These are phyloP conservation scores for Crypturellus tataupa DNA, from an alignment of 2,797 vertebrate genomes.

Conservation along the genomic window DNA sequence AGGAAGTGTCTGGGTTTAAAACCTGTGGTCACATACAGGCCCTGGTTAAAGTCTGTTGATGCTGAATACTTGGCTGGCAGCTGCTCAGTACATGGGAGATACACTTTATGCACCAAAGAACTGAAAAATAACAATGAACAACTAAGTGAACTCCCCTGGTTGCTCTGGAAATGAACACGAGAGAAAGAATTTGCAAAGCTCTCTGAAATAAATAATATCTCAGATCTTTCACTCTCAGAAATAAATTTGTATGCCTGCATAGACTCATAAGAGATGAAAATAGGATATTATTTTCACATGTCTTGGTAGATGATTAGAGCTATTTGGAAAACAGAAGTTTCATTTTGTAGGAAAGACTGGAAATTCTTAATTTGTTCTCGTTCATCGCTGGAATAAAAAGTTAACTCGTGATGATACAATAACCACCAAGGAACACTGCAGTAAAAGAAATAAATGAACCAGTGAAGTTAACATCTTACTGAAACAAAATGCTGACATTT, in stretches of 20 bases:
- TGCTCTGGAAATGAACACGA: not conserved
- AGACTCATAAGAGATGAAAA: not conserved
- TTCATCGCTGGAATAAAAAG: not conserved
- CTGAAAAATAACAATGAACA: not conserved
- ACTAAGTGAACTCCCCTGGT: not conserved
- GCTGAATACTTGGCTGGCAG: not conserved
- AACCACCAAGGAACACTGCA: not conserved
- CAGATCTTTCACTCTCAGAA: not conserved
- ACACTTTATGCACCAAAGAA: not conserved
- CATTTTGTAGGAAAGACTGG: not conserved
- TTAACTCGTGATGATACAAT: not conserved
- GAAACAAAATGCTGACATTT: not conserved
- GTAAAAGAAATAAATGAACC: not conserved
- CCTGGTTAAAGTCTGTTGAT: not conserved
- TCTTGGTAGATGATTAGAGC: not conserved
- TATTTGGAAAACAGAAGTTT: not conserved
- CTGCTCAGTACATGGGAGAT: not conserved
- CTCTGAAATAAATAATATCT: not conserved
- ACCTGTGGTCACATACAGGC: not conserved
- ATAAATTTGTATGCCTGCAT: not conserved
- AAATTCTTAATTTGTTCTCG: not conserved
- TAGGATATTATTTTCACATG: not conserved
- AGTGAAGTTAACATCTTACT: not conserved
- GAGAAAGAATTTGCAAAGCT: not conserved
- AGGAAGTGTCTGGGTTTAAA: not conserved